Evolutionary conservation across 2,113 vertebrate genomes (phyloP).

Genomic region (Dromas ardeola): DNA sequence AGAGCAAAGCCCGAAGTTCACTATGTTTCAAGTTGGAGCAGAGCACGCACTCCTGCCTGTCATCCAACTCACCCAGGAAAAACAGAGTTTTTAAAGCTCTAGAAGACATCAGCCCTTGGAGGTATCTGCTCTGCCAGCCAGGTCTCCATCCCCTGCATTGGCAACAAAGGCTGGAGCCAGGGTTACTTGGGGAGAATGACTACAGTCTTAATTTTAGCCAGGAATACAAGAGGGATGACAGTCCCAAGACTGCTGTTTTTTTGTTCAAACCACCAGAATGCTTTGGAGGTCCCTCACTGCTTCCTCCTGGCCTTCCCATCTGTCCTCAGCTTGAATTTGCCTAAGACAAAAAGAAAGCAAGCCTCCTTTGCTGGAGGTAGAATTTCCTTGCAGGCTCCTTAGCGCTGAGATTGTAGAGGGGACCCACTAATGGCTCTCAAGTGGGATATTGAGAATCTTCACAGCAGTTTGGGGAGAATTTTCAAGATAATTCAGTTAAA

Average conservation of each 20-base stretch:
- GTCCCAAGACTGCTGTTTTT: not conserved
- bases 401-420: not conserved
- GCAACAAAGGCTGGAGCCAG: not conserved
- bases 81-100: not conserved
- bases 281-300: not conserved
- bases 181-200: fast-evolving
- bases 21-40: not conserved
- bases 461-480: not conserved
- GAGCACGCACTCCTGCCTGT: not conserved
- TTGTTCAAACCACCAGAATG: not conserved
- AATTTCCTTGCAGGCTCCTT: not conserved
- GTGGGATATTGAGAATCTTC: not conserved
- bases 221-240: not conserved
- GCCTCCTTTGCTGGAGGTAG: not conserved
- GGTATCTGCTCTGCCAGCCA: not conserved
- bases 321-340: not conserved
- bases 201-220: not conserved
- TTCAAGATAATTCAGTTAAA: not conserved
- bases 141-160: not conserved
- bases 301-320: not conserved
- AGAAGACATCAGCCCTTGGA: not conserved
- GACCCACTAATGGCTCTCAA: not conserved
- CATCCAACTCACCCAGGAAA: not conserved
- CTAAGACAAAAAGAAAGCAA: not conserved
- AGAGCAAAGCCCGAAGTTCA: not conserved